Base-by-base conservation (phyloP, 2,797 vertebrate genomes). In the Peromyscus eremicus region DNA sequence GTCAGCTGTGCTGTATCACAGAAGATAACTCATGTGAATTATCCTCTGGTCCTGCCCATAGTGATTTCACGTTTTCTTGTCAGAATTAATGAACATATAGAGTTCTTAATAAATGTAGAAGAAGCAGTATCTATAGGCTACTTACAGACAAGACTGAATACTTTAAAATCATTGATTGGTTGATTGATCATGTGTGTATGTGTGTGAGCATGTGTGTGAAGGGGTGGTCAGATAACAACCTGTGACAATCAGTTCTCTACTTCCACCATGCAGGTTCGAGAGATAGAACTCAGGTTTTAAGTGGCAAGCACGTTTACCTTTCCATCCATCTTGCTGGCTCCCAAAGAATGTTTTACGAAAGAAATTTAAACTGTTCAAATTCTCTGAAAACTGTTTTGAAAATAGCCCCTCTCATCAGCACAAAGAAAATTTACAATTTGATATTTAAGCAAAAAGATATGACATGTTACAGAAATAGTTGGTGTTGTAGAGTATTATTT, bases 361-460 rank as follows among this genome's bases (percentile, higher is more conserved):
- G 57, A 87, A 46, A 83, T 83, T 87, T 40, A 92, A 89, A 40
- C 32, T 71, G 27, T 70, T 94, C 14, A 17, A 86, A 83, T 88
- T 55, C 17, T 66, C 64, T 57, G 32, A 89, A 92, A 93, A 75
- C 3, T 46, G 2, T 94, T 90, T 92, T 88, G 62, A 95, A 94
- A 66, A 94, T 62, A 16, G 4, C 4, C 10, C 37, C 32, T 49
- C 94, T 92, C 60, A 29, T 27, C 34, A 95, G 81, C 13, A 94
- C 60, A 46, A 92, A 80, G 32, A 81, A 96, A 93, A 91, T 62
- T 3, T 85, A 83, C 0, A 92, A 71, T 77, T 89, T 76, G 9
- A 89, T 80, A 75, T 57, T 86, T 94, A 93, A 90, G 4, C 80
- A 34, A 80, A 89, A 71, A 88, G 73, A 57, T 46, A 79, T 60